Percentiles rank a stretch among this genome's conserved stretches.
These are phyloP conservation scores for Lytechinus variegatus DNA, from an alignment of 35 echinoderm and acorn worm species.

Conservation along the genomic window DNA sequence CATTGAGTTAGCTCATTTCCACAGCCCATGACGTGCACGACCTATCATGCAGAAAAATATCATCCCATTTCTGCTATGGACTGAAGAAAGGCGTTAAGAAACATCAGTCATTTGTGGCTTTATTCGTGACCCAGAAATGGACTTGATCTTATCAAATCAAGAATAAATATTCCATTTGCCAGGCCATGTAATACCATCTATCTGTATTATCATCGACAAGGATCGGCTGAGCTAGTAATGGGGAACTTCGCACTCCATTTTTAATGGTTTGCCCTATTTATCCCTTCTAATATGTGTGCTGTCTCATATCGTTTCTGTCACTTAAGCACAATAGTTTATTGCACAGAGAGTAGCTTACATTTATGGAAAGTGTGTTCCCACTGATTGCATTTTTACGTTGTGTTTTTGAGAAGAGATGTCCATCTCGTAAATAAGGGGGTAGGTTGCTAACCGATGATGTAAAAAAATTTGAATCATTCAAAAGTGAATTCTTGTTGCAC, in stretches of 20 bases:
- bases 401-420: not conserved
- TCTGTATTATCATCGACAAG: not conserved
- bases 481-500: not conserved
- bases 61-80: not conserved
- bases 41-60: not conserved
- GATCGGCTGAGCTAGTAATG: slow-evolving; percentile 17
- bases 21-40: not conserved
- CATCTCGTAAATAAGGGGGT: not conserved
- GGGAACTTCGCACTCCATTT: slow-evolving; percentile 25
- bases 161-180: slow-evolving; percentile 27
- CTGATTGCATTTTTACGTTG: not conserved
- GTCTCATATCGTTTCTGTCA: slow-evolving; percentile 14
- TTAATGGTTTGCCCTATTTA: slow-evolving; percentile 38
- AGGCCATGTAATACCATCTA: slow-evolving; percentile 27
- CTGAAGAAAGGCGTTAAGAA: not conserved
- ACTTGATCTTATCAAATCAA: slow-evolving; percentile 36
- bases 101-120: slow-evolving; percentile 15
- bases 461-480: not conserved
- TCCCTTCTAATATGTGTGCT: slow-evolving; percentile 25
- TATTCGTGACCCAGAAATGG: slow-evolving; percentile 37
- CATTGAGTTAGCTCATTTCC: not conserved
- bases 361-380: not conserved
- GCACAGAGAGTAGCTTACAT: slow-evolving; percentile 2
- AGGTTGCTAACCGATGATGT: not conserved
- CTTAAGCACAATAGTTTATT: not conserved